Conservation (phyloP, 2,797 vertebrate genomes). For the Pseudocheirus occidentalis region DNA sequence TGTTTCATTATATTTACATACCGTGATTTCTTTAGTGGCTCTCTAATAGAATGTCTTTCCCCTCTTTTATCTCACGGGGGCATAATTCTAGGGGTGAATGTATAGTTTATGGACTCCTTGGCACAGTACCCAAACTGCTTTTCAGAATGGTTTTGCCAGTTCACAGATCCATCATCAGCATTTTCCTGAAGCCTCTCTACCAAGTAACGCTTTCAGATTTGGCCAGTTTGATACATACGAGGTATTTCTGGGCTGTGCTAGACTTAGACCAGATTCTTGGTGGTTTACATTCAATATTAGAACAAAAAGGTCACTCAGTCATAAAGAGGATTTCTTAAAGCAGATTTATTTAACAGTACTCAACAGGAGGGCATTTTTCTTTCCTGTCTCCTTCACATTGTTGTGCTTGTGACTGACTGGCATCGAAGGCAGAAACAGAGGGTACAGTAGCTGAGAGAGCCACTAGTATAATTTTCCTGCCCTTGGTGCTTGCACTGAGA, state of each 20-base stretch:
- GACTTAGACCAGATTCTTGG: not conserved
- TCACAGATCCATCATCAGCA: not conserved
- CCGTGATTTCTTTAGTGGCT: not conserved
- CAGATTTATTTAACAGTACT: slow-evolving; percentile 49
- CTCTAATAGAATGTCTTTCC: not conserved
- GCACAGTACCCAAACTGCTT: not conserved
- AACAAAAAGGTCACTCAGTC: not conserved
- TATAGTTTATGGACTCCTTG: not conserved
- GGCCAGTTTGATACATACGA: slow-evolving; percentile 41
- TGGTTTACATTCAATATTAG: not conserved
- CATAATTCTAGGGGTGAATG: not conserved
- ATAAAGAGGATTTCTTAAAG: slow-evolving; percentile 49
- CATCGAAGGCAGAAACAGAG: slow-evolving; percentile 46
- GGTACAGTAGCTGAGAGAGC: slow-evolving; percentile 32
- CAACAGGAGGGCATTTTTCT: not conserved
- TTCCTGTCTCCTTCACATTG: slow-evolving; percentile 36
- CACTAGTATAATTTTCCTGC: slow-evolving; percentile 30
- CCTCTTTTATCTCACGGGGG: not conserved
- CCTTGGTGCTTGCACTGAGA: slow-evolving; percentile 68
- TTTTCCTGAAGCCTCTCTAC: not conserved
- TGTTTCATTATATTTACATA: not conserved
- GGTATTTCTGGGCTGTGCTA: slow-evolving; percentile 71
- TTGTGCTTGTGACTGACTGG: slow-evolving; percentile 29
- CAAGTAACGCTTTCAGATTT: not conserved
- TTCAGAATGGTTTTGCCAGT: not conserved